A percentile compares a stretch with the other conserved stretches of the same genome.
Conservation (phyloP, 2,888 invertebrate genomes). For the Harpalus rufipes region DNA sequence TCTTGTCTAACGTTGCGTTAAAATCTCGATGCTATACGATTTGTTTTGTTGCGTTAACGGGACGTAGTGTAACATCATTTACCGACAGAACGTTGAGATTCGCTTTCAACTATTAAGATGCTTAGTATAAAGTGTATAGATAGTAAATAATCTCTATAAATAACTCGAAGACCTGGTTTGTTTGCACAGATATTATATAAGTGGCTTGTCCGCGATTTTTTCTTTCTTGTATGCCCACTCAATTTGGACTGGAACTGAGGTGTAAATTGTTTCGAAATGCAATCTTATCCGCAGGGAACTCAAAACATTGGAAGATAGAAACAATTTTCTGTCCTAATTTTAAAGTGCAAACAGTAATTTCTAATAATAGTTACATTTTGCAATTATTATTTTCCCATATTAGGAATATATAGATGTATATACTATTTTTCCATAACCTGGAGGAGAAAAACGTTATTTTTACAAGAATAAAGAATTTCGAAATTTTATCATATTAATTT, state of each 20-base stretch:
- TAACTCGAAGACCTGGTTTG: slow-evolving; percentile 38
- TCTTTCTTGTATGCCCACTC: slow-evolving; percentile 39
- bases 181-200: slow-evolving; percentile 52
- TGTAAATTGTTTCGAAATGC: slow-evolving; percentile 4
- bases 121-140: slow-evolving; percentile 46
- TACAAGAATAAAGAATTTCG: too few relatives aligned
- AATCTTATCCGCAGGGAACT: not conserved
- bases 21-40: not conserved
- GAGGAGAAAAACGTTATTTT: too few relatives aligned
- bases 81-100: slow-evolving; percentile 50
- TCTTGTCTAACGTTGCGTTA: slow-evolving; percentile 15
- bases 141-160: slow-evolving; percentile 63
- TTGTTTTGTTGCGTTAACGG: slow-evolving; percentile 25
- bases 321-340: too few relatives aligned
- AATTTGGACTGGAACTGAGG: not conserved
- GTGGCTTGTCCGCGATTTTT: slow-evolving; percentile 11
- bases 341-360: too few relatives aligned
- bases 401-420: too few relatives aligned
- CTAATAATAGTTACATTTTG: too few relatives aligned
- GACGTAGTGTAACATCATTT: slow-evolving; percentile 38
- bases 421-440: too few relatives aligned
- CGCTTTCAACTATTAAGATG: slow-evolving; percentile 57
- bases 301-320: too few relatives aligned
- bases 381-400: too few relatives aligned
- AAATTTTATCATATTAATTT: too few relatives aligned